A percentile compares a stretch with the other conserved stretches of the same genome.
Evolutionary conservation across 2,888 invertebrate genomes (phyloP).

Genomic region (Drosophila anomalipes): DNA sequence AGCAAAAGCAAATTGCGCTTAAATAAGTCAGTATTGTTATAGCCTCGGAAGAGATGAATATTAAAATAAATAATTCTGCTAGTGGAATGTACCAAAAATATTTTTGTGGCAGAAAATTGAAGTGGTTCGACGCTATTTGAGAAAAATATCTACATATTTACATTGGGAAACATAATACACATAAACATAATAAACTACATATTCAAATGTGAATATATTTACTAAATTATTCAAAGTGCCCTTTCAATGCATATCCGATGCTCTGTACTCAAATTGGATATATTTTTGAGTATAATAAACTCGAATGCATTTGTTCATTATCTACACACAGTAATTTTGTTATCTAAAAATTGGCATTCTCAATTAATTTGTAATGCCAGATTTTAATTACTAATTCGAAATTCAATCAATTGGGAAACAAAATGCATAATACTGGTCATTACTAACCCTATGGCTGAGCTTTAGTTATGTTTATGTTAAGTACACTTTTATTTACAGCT

Average conservation of each 20-base stretch:
- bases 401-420: not conserved
- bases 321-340: not conserved
- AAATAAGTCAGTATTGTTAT: constrained; percentile 46
- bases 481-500: constrained; percentile 29
- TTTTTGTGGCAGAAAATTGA: not conserved
- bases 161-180: not conserved
- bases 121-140: not conserved
- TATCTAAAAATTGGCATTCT: not conserved
- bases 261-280: not conserved
- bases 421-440: not conserved
- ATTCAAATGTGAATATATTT: not conserved
- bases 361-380: not conserved
- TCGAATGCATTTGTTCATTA: not conserved
- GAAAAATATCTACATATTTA: not conserved
- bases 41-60: constrained; percentile 12
- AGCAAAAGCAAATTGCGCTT: constrained; percentile 33
- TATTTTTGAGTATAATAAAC: not conserved
- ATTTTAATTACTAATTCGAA: not conserved
- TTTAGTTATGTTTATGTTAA: constrained; percentile 14
- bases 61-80: constrained; percentile 43
- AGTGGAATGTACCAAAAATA: constrained; percentile 11
- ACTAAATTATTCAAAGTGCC: not conserved
- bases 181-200: not conserved
- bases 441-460: not conserved
- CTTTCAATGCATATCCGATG: not conserved